Conservation (phyloP, 2,113 vertebrate genomes). For the Rhombomys opimus region DNA sequence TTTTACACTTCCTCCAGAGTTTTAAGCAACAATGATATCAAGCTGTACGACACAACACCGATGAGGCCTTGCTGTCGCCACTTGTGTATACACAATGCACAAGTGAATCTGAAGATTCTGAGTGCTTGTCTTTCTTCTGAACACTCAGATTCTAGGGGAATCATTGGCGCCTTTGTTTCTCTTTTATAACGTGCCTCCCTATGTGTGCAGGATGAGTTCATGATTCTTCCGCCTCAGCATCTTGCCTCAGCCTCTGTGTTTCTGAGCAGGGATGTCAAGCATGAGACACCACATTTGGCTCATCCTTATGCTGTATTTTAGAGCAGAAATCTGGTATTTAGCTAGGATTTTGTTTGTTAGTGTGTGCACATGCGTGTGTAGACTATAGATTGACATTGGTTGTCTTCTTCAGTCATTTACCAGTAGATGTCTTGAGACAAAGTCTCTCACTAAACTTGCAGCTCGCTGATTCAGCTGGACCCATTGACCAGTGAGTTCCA, state of each 20-base stretch:
- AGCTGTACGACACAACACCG: background rate
- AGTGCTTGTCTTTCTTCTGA: background rate
- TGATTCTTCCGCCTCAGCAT: background rate
- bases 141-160: background rate
- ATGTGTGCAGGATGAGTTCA: background rate
- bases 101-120: background rate
- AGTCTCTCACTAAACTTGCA: background rate
- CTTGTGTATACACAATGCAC: background rate
- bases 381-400: background rate
- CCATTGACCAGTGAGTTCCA: background rate
- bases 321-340: background rate
- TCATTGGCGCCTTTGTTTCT: background rate
- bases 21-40: slow-evolving; percentile 26
- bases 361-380: background rate
- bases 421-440: background rate
- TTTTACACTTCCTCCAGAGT: slow-evolving; percentile 32
- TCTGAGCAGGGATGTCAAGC: background rate
- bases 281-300: background rate
- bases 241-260: background rate
- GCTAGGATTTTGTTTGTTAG: slow-evolving; percentile 14
- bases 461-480: background rate
- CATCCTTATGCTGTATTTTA: background rate
- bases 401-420: background rate
- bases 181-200: background rate
- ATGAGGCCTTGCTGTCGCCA: background rate